Evolutionary conservation across 1,140 invertebrate genomes (phyloP).

Genomic region (Pseudomyrmex cubaensis): DNA sequence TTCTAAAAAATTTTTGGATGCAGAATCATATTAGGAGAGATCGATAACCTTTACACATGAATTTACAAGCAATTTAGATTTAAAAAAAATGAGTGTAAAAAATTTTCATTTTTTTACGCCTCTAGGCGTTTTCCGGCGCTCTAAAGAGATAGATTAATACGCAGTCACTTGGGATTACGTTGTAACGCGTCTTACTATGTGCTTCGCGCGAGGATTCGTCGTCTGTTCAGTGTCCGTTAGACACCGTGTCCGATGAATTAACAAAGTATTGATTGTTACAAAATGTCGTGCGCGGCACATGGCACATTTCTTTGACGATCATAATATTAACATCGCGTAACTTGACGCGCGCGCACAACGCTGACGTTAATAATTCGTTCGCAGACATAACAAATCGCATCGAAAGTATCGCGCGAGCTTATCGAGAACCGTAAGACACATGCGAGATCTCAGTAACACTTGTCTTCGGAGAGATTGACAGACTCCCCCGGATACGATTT

Average conservation of each 20-base stretch:
- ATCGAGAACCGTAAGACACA: not conserved
- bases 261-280: slow-evolving; percentile 30
- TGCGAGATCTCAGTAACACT: slow-evolving; percentile 20
- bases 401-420: not conserved
- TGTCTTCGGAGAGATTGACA: slow-evolving; percentile 29
- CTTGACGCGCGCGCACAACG: slow-evolving; percentile 5
- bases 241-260: not conserved
- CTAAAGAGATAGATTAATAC: not conserved
- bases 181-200: not conserved
- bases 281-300: not conserved
- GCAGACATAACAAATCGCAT: slow-evolving; percentile 22
- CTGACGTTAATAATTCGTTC: slow-evolving; percentile 1
- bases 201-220: no score
- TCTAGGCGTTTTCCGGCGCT: no score
- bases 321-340: slow-evolving; percentile 31
- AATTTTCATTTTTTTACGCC: no score
- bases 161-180: not conserved
- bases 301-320: not conserved
- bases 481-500: slow-evolving; percentile 33
- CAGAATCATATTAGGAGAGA: no score
- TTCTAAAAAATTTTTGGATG: no score
- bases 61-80: no score
- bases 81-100: no score
- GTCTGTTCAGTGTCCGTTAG: not conserved
- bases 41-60: no score